These are phyloP conservation scores for Andricus curvator DNA, from an alignment of 2,888 invertebrate genomes.

Conservation along the genomic window DNA sequence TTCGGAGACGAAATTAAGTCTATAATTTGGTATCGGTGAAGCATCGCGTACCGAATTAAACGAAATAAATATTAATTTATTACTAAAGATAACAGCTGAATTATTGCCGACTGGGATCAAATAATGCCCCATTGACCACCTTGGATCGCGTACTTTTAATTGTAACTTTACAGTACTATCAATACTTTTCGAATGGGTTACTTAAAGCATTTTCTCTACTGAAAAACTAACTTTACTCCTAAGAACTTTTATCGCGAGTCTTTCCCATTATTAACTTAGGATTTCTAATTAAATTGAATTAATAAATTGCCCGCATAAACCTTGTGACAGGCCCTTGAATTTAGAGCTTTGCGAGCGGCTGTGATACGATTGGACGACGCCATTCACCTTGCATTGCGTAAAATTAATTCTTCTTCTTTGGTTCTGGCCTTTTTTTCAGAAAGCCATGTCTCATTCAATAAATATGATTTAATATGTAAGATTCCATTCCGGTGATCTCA, in stretches of 20 bases:
- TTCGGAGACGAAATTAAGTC: not conserved
- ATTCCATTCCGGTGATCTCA: too few relatives aligned
- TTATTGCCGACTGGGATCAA: not conserved
- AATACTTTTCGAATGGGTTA: not conserved
- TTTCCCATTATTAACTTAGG: not conserved
- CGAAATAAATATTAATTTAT: slow-evolving; percentile 22
- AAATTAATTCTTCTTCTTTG: not conserved
- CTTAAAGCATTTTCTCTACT: not conserved
- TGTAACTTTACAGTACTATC: not conserved
- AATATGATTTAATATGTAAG: too few relatives aligned
- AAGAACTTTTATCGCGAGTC: slow-evolving; percentile 7
- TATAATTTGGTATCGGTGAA: not conserved
- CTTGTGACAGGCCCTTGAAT: slow-evolving; percentile 2
- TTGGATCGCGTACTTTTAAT: not conserved
- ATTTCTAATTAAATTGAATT: not conserved
- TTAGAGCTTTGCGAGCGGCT: not conserved
- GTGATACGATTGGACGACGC: not conserved
- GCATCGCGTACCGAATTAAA: not conserved
- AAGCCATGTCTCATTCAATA: too few relatives aligned
- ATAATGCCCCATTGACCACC: not conserved
- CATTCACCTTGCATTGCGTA: not conserved
- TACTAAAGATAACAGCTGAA: slow-evolving; percentile 10
- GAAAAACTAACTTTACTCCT: not conserved
- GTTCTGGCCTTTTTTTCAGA: too few relatives aligned
- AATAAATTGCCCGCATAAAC: slow-evolving; percentile 46